Base-by-base conservation (phyloP, 2,797 vertebrate genomes). In the Chiroxiphia lanceolata region DNA sequence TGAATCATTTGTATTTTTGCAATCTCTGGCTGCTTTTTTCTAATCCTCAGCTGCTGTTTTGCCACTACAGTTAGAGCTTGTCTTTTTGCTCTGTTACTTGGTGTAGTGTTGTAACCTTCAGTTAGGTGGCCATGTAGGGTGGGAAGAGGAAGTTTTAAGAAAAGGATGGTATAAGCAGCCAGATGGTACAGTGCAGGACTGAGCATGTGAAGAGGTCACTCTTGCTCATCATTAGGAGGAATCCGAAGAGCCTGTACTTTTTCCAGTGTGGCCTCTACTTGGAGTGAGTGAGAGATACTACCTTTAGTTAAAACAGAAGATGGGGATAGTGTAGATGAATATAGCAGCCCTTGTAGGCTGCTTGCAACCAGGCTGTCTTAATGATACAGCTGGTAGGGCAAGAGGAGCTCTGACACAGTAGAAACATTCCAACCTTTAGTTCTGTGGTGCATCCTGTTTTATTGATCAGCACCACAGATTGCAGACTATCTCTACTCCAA, bases 1-100 rank as follows among this genome's bases (percentile, higher is more conserved):
- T 89, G 81, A 93, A 83, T 89, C 36, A 85, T 61, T 74, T 77
- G 56, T 89, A 23, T 91, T 96, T 95, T 80, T 96, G 93, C 81
- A 87, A 15, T 92, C 59, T 45, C 75, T 87, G 40, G 9, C 34
- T 87, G 70, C 1, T 72, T 81, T 71, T 75, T 84, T 56, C 54
- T 21, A 57, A 68, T 78, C 68, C 42, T 89, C 70, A 42, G 31
- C 48, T 79, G 18, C 59, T 89, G 7, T 40, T 79, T 87, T 59
- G 33, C 33, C 53, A 16, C 81, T 80, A 22, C 56, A 76, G 23
- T 60, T 42, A 29, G 57, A 53, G 8, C 27, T 57, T 61, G 34
- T 83, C 19, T 80, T 67, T 44, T 65, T 88, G 42, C 64, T 53
- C 42, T 38, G 36, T 25, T 68, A 23, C 31, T 57, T 47, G 54